Evolutionary conservation across 2,797 vertebrate species (phyloP).

Genomic region (Pangasius sanitwongsei): DNA sequence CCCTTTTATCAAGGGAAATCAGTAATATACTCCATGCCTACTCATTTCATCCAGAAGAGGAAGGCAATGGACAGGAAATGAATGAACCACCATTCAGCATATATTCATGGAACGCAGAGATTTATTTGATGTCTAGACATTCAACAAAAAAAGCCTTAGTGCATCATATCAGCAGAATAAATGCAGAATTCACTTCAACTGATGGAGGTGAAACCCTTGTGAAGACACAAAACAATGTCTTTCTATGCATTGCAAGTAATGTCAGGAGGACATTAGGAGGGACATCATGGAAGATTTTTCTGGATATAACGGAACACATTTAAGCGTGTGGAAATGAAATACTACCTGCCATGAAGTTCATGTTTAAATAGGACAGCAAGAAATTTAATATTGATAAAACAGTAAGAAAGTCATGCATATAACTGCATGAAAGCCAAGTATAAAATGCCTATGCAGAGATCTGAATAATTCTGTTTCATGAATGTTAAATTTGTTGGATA

Average conservation of each 20-base stretch:
- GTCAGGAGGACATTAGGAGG: not conserved
- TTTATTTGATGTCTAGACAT: conserved; percentile 41
- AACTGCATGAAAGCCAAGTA: conserved; percentile 6
- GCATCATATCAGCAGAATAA: conserved; percentile 12
- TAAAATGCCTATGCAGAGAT: not conserved
- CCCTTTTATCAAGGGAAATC: conserved; percentile 43
- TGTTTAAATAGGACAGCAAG: not conserved
- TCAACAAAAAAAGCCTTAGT: not conserved
- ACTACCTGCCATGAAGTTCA: not conserved
- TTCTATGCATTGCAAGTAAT: not conserved
- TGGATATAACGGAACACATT: not conserved
- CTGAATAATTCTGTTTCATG: conserved; percentile 30
- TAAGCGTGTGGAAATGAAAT: not conserved
- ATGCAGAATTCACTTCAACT: not conserved
- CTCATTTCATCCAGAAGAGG: conserved; percentile 37
- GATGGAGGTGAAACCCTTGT: not conserved
- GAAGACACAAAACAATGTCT: not conserved
- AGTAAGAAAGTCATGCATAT: not conserved
- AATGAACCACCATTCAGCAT: conserved; percentile 43
- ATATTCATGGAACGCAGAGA: conserved; percentile 34
- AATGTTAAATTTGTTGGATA: conserved; percentile 3
- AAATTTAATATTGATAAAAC: conserved; percentile 3
- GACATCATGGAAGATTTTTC: not conserved
- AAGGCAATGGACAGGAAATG: conserved; percentile 47
- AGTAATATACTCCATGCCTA: conserved; percentile 48